These are phyloP conservation scores for Pelmatolapia mariae DNA, from an alignment of 2,113 vertebrate genomes.

Conservation along the genomic window DNA sequence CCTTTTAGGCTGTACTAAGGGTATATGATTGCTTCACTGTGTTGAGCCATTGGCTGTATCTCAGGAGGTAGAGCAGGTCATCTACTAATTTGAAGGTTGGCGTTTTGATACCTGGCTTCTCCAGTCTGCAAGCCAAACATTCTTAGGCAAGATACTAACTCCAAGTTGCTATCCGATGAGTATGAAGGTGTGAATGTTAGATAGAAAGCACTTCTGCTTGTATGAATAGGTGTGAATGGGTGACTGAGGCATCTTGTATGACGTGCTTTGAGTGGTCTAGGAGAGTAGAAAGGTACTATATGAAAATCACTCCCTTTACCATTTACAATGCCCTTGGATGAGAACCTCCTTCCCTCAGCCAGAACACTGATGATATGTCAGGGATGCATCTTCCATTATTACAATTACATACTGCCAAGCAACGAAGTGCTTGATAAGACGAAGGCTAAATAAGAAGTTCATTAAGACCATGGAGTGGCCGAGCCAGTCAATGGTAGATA, in stretches of 20 bases:
- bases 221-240: background rate
- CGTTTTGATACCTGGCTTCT: background rate
- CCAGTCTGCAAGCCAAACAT: background rate
- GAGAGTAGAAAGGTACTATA: background rate
- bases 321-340: background rate
- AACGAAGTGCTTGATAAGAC: background rate
- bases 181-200: background rate
- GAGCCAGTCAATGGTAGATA: background rate
- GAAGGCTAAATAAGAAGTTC: background rate
- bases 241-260: background rate
- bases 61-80: background rate
- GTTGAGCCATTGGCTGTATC: background rate
- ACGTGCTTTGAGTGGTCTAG: background rate
- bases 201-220: background rate
- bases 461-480: background rate
- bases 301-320: background rate
- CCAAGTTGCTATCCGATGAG: background rate
- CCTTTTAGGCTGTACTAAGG: background rate
- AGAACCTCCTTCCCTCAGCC: background rate
- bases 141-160: background rate
- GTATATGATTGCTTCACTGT: background rate
- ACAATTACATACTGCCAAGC: background rate
- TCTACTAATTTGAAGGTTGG: background rate
- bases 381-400: background rate
- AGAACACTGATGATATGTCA: background rate